A percentile compares a stretch with the other conserved stretches of the same genome.
phyloP scores from a whole-genome alignment of 2,797 vertebrate genomes.

The Salmo trutta region DNA sequence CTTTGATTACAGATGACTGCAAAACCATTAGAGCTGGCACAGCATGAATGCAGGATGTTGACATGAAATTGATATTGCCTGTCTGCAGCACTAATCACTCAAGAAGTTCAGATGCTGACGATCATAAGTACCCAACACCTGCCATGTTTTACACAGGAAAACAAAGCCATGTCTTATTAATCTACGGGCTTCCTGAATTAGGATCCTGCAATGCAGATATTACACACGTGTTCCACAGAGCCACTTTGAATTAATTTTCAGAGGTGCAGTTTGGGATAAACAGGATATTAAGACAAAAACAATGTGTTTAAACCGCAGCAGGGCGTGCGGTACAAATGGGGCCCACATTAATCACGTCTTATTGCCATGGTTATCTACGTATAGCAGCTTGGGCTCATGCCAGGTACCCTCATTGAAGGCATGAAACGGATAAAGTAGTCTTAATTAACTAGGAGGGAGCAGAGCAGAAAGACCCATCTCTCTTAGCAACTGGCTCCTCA shows the following conservation, averaged over 20 bases:
- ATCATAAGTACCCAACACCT: constrained; percentile 63
- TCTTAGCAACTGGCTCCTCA: constrained; percentile 68
- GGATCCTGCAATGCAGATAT: constrained; percentile 37
- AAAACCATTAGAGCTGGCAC: constrained; percentile 40
- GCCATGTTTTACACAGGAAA: constrained; percentile 32
- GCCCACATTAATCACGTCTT: constrained; percentile 64
- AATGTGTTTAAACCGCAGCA: constrained; percentile 49
- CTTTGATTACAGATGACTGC: constrained; percentile 54
- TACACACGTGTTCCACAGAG: constrained; percentile 17
- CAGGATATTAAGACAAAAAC: constrained; percentile 51
- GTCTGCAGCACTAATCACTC: constrained; percentile 21
- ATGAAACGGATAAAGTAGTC: constrained; percentile 70
- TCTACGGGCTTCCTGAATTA: constrained; percentile 46
- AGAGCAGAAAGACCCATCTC: constrained; percentile 63
- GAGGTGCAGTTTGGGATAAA: constrained; percentile 39
- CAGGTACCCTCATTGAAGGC: constrained; percentile 75
- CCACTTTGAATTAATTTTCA: constrained; percentile 42
- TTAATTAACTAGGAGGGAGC: constrained; percentile 74
- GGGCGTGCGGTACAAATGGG: constrained; percentile 49
- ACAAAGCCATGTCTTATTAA: constrained; percentile 54
- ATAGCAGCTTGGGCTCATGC: constrained; percentile 61
- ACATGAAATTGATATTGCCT: constrained; percentile 17
- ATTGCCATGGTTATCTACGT: constrained; percentile 68
- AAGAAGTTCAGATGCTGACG: constrained; percentile 29
- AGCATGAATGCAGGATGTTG: constrained; percentile 26